A percentile compares a stretch with the other conserved stretches of the same genome.
Conservation (phyloP, 2,797 vertebrate genomes). For the Sciurus vulgaris region DNA sequence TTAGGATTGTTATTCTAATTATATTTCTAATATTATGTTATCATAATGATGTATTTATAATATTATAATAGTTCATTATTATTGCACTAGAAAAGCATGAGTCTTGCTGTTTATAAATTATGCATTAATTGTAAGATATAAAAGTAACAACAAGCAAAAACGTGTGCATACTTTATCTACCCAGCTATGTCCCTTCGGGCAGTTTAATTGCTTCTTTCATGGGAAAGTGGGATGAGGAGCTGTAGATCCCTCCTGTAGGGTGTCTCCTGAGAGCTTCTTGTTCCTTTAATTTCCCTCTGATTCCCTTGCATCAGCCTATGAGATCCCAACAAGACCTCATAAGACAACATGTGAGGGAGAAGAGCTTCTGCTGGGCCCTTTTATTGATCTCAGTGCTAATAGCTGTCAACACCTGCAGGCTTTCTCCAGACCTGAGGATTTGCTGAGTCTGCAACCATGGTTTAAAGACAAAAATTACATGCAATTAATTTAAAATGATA, state of each 20-base stretch:
- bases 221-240: not conserved
- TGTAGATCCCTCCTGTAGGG: not conserved
- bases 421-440: not conserved
- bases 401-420: fast-evolving
- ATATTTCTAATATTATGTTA: no score
- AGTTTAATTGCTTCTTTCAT: not conserved
- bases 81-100: not conserved
- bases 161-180: no score
- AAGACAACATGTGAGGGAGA: not conserved
- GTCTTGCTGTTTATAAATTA: not conserved
- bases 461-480: not conserved
- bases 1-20: not conserved
- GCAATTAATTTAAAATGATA: not conserved
- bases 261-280: not conserved
- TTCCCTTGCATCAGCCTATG: not conserved
- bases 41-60: no score
- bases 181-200: not conserved
- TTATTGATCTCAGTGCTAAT: not conserved
- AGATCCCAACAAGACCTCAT: not conserved
- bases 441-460: not conserved
- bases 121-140: not conserved
- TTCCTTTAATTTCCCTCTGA: not conserved
- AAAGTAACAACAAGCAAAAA: not conserved
- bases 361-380: no score
- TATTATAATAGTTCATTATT: no score